Percentiles rank a stretch among this genome's conserved stretches.
Conservation (phyloP, 2,113 vertebrate species). For the Capricornis sumatraensis region DNA sequence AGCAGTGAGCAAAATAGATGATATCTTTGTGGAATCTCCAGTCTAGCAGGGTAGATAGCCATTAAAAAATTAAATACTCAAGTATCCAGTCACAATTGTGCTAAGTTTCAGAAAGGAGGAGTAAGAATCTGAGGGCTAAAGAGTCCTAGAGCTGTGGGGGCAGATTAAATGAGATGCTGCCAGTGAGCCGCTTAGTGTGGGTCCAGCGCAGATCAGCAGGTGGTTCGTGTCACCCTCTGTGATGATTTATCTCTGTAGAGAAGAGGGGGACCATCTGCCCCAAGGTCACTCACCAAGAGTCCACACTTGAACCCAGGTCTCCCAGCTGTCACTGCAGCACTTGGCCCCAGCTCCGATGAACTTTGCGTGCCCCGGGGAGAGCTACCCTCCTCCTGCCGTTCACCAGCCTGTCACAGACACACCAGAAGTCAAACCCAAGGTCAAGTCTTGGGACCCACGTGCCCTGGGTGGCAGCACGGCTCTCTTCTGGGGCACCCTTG, state of each 20-base stretch:
- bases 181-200: fast-evolving
- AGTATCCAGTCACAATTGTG: neutral
- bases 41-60: neutral
- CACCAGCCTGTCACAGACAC: neutral
- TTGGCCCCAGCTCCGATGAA: neutral
- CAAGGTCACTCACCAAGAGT: neutral
- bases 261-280: too few relatives aligned
- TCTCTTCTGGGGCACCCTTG: neutral
- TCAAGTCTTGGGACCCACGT: neutral
- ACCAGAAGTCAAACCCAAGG: neutral
- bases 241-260: fast-evolving
- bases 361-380: fast-evolving
- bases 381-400: fast-evolving
- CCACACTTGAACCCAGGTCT: neutral
- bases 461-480: fast-evolving
- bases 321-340: too few relatives aligned
- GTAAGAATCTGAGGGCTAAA: neutral
- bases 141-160: fast-evolving
- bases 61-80: neutral
- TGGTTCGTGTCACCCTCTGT: fast-evolving
- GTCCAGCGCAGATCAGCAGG: neutral
- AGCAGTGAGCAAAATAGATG: neutral
- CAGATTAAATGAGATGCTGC: neutral
- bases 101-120: neutral
- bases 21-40: neutral